Evolutionary conservation across 2,113 vertebrate genomes (phyloP).

Genomic region (Barbus barbus): DNA sequence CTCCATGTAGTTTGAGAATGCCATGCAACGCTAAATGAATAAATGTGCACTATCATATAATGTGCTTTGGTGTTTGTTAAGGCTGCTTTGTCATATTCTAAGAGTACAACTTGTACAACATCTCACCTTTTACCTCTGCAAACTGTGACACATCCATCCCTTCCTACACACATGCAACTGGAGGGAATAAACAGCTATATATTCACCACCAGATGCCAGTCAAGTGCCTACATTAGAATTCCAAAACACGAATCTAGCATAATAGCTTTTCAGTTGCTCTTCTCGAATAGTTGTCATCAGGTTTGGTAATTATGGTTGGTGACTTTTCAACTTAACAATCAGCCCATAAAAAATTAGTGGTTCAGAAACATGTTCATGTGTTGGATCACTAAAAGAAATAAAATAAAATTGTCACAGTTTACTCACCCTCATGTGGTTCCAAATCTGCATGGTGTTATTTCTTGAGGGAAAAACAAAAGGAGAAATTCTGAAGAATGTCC

Average conservation of each 20-base stretch:
- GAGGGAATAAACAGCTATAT: background rate
- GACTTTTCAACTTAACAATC: background rate
- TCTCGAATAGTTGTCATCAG: background rate
- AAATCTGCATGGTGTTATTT: no score
- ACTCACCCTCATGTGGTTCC: background rate
- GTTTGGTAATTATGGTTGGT: background rate
- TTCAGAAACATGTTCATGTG: background rate
- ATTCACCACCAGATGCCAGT: constrained; percentile 29
- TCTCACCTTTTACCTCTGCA: constrained; percentile 8
- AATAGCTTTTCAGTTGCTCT: background rate
- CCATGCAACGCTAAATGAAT: no score
- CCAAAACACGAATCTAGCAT: background rate
- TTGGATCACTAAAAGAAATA: no score
- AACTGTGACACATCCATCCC: background rate
- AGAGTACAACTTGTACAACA: background rate
- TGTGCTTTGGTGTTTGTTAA: no score
- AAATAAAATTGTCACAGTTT: background rate
- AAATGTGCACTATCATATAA: no score
- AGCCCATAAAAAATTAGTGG: background rate
- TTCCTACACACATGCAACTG: background rate
- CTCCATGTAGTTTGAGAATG: no score
- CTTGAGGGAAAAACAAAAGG: no score
- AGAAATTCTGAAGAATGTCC: no score
- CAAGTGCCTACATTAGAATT: background rate
- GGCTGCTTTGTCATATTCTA: background rate